phyloP scores from a whole-genome alignment of 2,113 vertebrate genomes.

The Aldabrachelys gigantea region DNA sequence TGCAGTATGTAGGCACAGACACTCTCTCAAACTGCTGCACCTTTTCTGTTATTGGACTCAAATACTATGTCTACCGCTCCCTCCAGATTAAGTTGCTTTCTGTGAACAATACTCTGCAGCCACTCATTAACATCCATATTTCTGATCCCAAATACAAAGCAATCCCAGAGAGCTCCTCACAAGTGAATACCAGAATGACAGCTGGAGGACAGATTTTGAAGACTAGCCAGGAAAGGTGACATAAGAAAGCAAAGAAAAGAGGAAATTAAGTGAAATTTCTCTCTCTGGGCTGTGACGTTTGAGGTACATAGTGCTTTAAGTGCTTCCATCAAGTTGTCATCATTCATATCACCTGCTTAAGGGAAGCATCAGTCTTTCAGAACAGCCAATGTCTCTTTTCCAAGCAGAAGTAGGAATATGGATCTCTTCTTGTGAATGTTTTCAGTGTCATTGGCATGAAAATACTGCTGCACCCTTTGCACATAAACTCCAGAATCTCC shows the following conservation, averaged over 20 bases:
- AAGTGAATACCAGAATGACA: slow-evolving; percentile 22
- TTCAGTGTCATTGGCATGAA: slow-evolving; percentile 44
- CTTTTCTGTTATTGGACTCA: not conserved
- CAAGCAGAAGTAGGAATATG: slow-evolving; percentile 54
- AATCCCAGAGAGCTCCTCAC: slow-evolving; percentile 28
- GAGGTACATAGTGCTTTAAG: slow-evolving; percentile 68
- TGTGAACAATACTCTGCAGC: not conserved
- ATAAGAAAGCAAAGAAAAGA: too few relatives aligned
- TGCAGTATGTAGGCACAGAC: not conserved
- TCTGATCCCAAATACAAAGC: slow-evolving; percentile 41
- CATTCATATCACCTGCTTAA: slow-evolving; percentile 58
- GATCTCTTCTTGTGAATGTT: slow-evolving; percentile 50
- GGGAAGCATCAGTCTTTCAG: slow-evolving; percentile 70
- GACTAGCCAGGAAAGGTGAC: slow-evolving; percentile 23
- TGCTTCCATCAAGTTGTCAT: slow-evolving; percentile 67
- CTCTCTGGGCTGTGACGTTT: slow-evolving; percentile 45
- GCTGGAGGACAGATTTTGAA: slow-evolving; percentile 46
- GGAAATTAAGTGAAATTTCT: slow-evolving; percentile 68
- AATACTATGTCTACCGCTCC: not conserved
- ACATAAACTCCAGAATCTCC: slow-evolving; percentile 34
- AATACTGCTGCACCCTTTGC: slow-evolving; percentile 48
- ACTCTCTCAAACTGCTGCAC: not conserved
- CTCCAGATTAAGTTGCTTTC: not conserved
- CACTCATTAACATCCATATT: slow-evolving; percentile 5
- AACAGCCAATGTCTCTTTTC: slow-evolving; percentile 55